These are phyloP conservation scores for Lasioglossum oenotherae DNA, from an alignment of 2,888 invertebrate genomes.

Conservation along the genomic window DNA sequence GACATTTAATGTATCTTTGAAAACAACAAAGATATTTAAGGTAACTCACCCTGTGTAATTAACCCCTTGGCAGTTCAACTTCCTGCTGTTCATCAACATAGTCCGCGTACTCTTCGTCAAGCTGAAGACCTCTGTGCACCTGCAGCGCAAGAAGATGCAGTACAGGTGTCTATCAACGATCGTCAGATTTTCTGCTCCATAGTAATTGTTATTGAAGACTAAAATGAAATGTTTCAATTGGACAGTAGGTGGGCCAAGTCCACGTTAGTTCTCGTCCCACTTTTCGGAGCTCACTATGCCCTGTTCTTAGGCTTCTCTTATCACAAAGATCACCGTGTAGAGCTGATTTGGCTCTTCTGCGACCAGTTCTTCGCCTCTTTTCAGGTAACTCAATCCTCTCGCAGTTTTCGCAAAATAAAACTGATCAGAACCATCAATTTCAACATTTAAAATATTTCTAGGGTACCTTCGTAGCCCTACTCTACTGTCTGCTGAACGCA, in stretches of 20 bases:
- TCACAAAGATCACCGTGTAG: slow-evolving; percentile 84
- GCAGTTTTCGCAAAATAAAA: neutral
- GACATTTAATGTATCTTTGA: no score
- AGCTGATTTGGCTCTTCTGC: slow-evolving; percentile 87
- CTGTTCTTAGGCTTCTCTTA: slow-evolving; percentile 86
- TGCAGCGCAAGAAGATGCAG: slow-evolving; percentile 86
- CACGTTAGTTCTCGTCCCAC: slow-evolving; percentile 88
- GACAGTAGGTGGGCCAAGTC: slow-evolving; percentile 87
- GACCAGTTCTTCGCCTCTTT: slow-evolving; percentile 89
- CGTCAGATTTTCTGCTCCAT: no score
- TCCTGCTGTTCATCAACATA: slow-evolving; percentile 87
- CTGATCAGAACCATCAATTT: neutral
- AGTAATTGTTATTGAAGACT: neutral
- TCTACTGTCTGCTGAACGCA: slow-evolving; percentile 88
- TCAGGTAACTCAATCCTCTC: slow-evolving; percentile 85
- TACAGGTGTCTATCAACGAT: slow-evolving; percentile 85
- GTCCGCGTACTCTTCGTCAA: slow-evolving; percentile 86
- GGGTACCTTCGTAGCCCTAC: slow-evolving; percentile 88
- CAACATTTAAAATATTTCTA: slow-evolving; percentile 69
- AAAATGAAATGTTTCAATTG: neutral
- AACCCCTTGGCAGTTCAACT: slow-evolving; percentile 85
- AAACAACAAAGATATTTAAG: no score
- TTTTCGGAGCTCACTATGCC: slow-evolving; percentile 88
- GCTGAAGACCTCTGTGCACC: slow-evolving; percentile 86
- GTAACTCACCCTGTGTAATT: no score